Conservation (phyloP, 1,140 invertebrate genomes). For the Maconellicoccus hirsutus region DNA sequence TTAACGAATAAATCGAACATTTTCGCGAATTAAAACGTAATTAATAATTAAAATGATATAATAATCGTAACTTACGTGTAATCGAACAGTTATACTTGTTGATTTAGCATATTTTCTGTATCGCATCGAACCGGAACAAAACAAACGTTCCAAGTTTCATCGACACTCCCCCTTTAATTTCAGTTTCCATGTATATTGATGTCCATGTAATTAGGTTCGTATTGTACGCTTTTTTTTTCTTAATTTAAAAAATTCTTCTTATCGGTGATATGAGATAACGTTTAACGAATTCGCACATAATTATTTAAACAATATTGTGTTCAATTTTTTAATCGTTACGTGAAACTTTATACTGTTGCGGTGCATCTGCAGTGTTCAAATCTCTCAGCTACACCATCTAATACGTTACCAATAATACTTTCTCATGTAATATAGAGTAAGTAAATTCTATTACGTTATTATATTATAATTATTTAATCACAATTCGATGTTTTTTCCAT, state of each 20-base stretch:
- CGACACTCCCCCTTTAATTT: neutral
- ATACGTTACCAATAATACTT: slow-evolving; percentile 4
- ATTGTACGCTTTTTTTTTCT: neutral
- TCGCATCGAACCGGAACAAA: neutral
- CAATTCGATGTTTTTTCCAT: neutral
- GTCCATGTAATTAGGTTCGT: neutral
- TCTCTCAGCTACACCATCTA: neutral
- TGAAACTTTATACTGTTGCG: neutral
- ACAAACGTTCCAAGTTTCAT: slow-evolving; percentile 2
- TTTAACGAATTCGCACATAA: neutral
- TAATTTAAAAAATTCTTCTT: neutral
- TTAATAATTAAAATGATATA: no score
- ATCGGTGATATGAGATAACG: neutral
- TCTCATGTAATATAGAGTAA: slow-evolving; percentile 4
- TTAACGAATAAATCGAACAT: no score
- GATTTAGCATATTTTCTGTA: no score
- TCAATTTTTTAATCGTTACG: neutral
- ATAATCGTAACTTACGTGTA: no score
- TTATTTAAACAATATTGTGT: neutral
- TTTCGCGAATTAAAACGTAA: no score
- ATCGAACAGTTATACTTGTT: no score
- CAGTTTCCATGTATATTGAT: slow-evolving; percentile 4
- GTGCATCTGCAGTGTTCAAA: neutral
- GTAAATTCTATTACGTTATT: neutral
- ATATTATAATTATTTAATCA: neutral